A percentile compares a stretch with the other conserved stretches of the same genome.
These are phyloP conservation scores for Yponomeuta malinellus DNA, from an alignment of 2,888 invertebrate species.

Conservation along the genomic window DNA sequence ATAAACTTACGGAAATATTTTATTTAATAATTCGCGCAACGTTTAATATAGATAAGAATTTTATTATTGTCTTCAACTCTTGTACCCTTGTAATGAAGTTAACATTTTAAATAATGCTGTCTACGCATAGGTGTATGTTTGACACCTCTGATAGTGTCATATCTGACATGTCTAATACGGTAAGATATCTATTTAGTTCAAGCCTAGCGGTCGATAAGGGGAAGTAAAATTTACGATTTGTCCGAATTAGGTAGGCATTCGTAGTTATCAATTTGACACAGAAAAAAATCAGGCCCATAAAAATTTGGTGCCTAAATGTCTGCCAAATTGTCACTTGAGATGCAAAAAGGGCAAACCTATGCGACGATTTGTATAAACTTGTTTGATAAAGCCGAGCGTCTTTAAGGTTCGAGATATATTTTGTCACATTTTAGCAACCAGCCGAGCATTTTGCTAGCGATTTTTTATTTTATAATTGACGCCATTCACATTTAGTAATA, in stretches of 20 bases:
- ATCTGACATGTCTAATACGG: slow-evolving; percentile 1
- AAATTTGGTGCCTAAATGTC: slow-evolving; percentile 1
- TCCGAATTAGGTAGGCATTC: slow-evolving; percentile 1
- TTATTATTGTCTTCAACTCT: too few species aligned
- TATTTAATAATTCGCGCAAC: too few species aligned
- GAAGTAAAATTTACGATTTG: slow-evolving; percentile 12
- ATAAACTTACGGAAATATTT: too few species aligned
- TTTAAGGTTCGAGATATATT: neutral
- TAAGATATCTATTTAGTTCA: slow-evolving; percentile 13
- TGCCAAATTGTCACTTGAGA: neutral
- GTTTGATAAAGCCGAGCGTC: too few species aligned
- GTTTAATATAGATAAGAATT: too few species aligned
- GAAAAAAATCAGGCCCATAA: neutral
- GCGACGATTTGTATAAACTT: neutral
- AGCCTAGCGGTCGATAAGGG: slow-evolving; percentile 1
- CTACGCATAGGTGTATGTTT: neutral
- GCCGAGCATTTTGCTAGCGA: too few species aligned
- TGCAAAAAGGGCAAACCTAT: neutral
- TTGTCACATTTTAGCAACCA: too few species aligned
- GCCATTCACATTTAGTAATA: too few species aligned
- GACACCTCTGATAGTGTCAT: neutral
- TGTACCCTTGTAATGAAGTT: too few species aligned
- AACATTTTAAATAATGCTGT: too few species aligned
- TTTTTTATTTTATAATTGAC: too few species aligned
- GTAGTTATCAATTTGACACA: slow-evolving; percentile 4